Base-by-base conservation (phyloP, 2,888 invertebrate species). In the Leptopilina myrica region DNA sequence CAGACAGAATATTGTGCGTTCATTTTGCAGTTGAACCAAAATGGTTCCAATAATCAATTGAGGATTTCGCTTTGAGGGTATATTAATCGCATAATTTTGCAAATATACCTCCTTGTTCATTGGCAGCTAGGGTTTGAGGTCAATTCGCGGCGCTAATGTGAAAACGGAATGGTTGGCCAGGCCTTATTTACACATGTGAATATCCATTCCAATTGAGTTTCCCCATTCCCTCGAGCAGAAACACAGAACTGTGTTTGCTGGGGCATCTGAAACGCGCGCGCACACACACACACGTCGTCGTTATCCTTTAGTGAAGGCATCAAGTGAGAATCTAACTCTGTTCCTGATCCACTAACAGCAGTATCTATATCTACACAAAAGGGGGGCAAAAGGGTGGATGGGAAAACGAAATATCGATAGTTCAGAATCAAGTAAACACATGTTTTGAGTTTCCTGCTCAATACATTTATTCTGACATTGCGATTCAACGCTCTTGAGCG, bases 251-350 rank as follows among this genome's bases (percentile, higher is more conserved):
- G 73, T 73, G 73, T 73, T 56, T 73, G n/a, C n/a, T 26, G 75
- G 53, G 73, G 78, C 40, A 76, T 65, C 64, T 65, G 64, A 64
- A 76, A 65, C 46, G 46, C 53, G 73, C 53, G 73, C 69, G 78
- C 73, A 20, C 20, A 20, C 20, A 75, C 73, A 20, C 20, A 20
- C 20, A 75, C 73, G 77, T 81, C 80, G 76, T 77, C 15, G 67
- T 15, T 20, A 78, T 78, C 81, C 82, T 82, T 81, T 82, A 77
- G 80, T 81, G 64, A 78, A 77, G 79, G 80, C 76, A 76, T 73
- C 67, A 78, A 82, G 81, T 78, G 69, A 76, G 81, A 80, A 79
- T 79, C 40, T 66, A 82, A 79, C 81, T 78, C 81, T 78, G 76
- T 82, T 79, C 64, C 81, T 78, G 79, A 78, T 69, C 46, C 78